A percentile compares a stretch with the other conserved stretches of the same genome.
phyloP scores from a whole-genome alignment of 2,797 vertebrate genomes.

The Cuculus canorus region DNA sequence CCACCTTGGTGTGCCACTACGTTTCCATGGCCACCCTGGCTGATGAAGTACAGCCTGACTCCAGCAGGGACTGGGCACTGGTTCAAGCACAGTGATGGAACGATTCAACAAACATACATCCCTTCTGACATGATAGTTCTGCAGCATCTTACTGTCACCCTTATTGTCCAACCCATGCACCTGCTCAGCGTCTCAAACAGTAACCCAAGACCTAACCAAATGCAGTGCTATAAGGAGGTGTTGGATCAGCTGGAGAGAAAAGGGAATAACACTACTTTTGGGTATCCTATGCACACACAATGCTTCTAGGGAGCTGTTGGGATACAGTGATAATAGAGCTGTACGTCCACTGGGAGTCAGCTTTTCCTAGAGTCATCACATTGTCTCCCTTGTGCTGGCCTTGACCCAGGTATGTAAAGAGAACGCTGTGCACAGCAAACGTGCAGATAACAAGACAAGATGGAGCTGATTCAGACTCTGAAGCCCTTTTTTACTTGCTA shows the following conservation, averaged over 20 bases:
- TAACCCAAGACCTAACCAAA: background rate
- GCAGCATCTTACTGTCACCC: background rate
- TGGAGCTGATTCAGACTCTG: too few relatives aligned
- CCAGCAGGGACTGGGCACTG: background rate
- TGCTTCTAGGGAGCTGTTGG: background rate
- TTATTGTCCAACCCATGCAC: background rate
- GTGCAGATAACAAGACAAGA: background rate
- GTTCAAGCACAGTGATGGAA: background rate
- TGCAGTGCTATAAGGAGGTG: background rate
- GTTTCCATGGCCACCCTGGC: background rate
- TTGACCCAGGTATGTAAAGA: background rate
- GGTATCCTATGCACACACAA: background rate
- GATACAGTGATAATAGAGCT: background rate
- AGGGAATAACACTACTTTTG: background rate
- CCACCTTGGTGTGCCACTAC: too few relatives aligned
- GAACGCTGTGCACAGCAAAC: fast-evolving
- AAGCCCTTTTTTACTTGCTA: fast-evolving
- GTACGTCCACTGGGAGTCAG: background rate
- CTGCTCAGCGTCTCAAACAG: background rate
- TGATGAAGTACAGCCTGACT: background rate
- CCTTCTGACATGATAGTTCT: background rate
- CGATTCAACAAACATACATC: background rate
- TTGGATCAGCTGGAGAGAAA: background rate
- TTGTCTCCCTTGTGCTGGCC: background rate
- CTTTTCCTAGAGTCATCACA: background rate